Base-by-base conservation (phyloP, 2,797 vertebrate genomes). In the Loris lydekkerianus region DNA sequence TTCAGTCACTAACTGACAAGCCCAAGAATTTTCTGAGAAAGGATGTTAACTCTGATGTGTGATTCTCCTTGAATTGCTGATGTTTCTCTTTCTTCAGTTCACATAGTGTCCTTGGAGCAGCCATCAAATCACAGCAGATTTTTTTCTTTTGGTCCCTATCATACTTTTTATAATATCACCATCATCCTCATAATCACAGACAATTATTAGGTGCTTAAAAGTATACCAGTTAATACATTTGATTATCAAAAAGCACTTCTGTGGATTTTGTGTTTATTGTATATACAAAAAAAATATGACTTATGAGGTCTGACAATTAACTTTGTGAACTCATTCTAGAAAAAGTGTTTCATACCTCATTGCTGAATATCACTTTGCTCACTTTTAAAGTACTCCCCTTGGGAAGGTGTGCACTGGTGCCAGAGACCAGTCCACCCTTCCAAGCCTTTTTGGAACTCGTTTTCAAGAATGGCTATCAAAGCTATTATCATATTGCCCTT, bases 1-100 rank as follows among this genome's bases (percentile, higher is more conserved):
- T 70, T 76, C 21, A 92, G n/a, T 34, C 21, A 0, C 43, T 94
- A 96, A 81, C 17, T 81, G 78, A 3, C 65, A 97, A 94, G 81
- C 0, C 0, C 2, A 78, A 81, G 65, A 63, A 40, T 88, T 94
- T 96, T 5, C 65, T 37, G 67, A 90, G 92, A 77, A 96, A 93
- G 27, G 0, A 14, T 92, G 73, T 13, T 49, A 23, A 23, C 25
- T 31, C 3, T 34, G 29, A 0, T 86, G 31, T 70, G 34, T 86
- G 75, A 81, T 84, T 93, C 77, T 80, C 58, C 73, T 84, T 94
- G 84, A 90, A 46, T 82, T 80, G 69, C 67, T 73, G 34, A 27
- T 83, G 67, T 53, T 95, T 92, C 43, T 93, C 27, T 91, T 56
- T 31, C 27, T 85, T 43, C 53, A 7, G 0, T 69, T 86, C 34